These are phyloP conservation scores for Zaprionus lachaisei DNA, from an alignment of 1,140 invertebrate species.

Conservation along the genomic window DNA sequence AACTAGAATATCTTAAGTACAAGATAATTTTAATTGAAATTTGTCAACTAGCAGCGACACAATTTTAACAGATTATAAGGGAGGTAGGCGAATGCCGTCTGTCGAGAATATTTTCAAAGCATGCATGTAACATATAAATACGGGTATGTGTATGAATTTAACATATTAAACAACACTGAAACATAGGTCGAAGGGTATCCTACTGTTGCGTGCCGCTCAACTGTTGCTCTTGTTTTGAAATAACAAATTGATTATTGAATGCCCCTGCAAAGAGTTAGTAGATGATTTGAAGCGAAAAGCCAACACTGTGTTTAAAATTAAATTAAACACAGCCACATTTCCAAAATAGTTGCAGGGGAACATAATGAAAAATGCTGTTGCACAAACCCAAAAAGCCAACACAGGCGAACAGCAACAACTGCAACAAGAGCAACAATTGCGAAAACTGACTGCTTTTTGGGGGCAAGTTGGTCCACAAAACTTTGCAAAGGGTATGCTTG, in stretches of 20 bases:
- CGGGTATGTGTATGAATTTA: too few species aligned
- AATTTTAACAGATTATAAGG: not conserved
- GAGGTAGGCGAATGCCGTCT: too few species aligned
- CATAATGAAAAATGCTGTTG: constrained; percentile 36
- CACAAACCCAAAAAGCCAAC: constrained; percentile 18
- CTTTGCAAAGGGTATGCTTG: constrained; percentile 13
- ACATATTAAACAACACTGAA: too few species aligned
- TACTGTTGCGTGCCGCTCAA: too few species aligned
- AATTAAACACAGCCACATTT: constrained; percentile 37
- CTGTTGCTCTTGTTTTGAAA: too few species aligned
- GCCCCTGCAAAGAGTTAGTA: not conserved
- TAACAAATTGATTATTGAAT: constrained; percentile 1
- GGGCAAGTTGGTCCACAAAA: constrained; percentile 38
- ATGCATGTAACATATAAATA: too few species aligned
- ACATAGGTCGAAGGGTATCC: too few species aligned
- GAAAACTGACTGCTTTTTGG: constrained; percentile 24
- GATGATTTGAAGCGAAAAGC: constrained; percentile 42
- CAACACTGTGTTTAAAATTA: constrained; percentile 42
- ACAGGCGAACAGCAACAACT: not conserved
- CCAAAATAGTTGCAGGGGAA: constrained; percentile 18
- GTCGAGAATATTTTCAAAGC: too few species aligned
- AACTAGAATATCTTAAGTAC: not conserved
- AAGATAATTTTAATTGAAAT: constrained; percentile 5
- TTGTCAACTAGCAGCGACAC: not conserved
- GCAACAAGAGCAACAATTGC: constrained; percentile 36